Conservation (phyloP, 2,888 invertebrate genomes). For the Drosophila atripex region DNA sequence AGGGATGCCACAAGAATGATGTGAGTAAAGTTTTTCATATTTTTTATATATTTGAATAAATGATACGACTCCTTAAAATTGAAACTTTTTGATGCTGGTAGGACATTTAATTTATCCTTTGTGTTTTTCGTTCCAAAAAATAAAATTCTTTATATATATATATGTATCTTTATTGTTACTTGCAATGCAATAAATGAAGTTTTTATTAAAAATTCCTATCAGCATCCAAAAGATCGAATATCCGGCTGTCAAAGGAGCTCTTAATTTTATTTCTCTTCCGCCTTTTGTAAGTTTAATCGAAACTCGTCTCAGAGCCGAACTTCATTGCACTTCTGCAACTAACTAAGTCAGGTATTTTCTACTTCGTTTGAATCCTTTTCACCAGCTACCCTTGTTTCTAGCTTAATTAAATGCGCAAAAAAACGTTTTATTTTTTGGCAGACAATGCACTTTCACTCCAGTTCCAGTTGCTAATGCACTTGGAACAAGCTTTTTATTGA, state of each 20-base stretch:
- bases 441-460: conserved; percentile 27
- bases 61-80: background rate
- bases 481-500: conserved; percentile 36
- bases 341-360: conserved; percentile 22
- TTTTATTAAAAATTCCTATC: background rate
- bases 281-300: conserved; percentile 43
- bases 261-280: conserved; percentile 4
- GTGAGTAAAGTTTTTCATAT: conserved; percentile 82
- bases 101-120: background rate
- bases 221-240: conserved; percentile 1
- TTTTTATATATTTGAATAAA: background rate
- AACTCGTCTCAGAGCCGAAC: conserved; percentile 36
- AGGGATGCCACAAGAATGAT: conserved; percentile 85
- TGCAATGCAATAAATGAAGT: background rate
- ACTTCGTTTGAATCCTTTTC: conserved; percentile 4
- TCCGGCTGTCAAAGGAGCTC: conserved; percentile 1
- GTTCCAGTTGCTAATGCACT: conserved; percentile 52
- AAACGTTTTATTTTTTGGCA: conserved; percentile 15
- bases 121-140: no score
- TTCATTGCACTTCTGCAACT: conserved; percentile 15
- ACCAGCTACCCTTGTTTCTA: conserved; percentile 13
- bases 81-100: background rate
- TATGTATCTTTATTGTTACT: no score
- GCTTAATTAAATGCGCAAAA: conserved; percentile 61
- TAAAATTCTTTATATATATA: no score